Evolutionary conservation across 2,113 vertebrate genomes (phyloP), one percentile per base, ranked within the genome.

Genomic region (Neodontobutis hainanensis): DNA sequence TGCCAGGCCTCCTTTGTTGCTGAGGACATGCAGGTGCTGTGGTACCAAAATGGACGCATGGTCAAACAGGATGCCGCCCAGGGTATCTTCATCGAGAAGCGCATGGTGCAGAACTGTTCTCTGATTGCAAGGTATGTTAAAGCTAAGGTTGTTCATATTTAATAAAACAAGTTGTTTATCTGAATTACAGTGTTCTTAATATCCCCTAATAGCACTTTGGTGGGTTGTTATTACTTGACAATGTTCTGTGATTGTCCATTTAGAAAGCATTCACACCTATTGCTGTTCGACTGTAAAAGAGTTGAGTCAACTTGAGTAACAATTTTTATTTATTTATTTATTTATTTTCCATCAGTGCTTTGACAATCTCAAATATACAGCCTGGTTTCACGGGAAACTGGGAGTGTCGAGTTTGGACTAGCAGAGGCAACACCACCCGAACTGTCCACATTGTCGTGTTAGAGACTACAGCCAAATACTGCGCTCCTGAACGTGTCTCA

Each of bases 331-430:
- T 27, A 2, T 27, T 7, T 35, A 3, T 16, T 32, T 4, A 3
- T 36, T 35, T 36, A 38, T 8, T 14, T 2, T 27, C 16, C 53
- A 11, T 59, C 90, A 99, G 97, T 48, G 95, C 93, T 0, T 79
- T 99, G 87, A 99, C 95, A 55, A 98, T 99, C 87, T 97, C 95
- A 46, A 99, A 99, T 88, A 98, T 99, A 88, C 96, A 98, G 88
- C 95, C 95, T 57, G 96, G 94, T 64, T 98, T 96, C 27, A 98
- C 95, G 1, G 97, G 97, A 60, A 96, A 95, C 81, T 99, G 97
- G 97, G 96, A 98, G 69, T 99, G 97, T 69, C 95, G 94, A 0
- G 94, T 99, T 14, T 90, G 95, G 74, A 97, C 96, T 1, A 95
- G 94, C 79, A 93, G 96, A 46, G 96, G 97, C 8, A 99, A 99